Conservation (phyloP, 2,888 invertebrate species). For the Polyommatus icarus region DNA sequence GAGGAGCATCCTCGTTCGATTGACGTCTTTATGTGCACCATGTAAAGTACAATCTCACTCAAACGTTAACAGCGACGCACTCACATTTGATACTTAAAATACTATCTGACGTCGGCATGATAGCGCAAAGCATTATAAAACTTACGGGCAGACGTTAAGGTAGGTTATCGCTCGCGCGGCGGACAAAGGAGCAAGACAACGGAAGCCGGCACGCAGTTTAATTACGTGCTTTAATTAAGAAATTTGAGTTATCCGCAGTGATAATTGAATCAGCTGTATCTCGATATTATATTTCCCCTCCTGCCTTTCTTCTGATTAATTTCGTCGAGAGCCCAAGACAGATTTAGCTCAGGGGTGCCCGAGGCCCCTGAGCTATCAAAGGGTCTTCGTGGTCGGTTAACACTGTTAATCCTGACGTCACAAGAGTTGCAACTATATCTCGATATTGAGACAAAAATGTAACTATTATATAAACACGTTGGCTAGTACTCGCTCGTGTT, state of each 20-base stretch:
- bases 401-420: no score
- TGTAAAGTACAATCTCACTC: not conserved
- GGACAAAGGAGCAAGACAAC: conserved; percentile 41
- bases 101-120: conserved; percentile 14
- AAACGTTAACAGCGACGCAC: not conserved
- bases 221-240: conserved; percentile 73
- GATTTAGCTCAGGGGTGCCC: no score
- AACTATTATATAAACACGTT: no score
- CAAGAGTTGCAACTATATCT: no score
- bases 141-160: not conserved
- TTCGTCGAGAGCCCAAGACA: no score
- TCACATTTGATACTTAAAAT: conserved; percentile 15
- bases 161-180: conserved; percentile 11
- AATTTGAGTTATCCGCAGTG: conserved; percentile 59
- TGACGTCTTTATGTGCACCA: not conserved
- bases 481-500: no score
- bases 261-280: conserved; percentile 69
- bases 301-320: no score
- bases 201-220: conserved; percentile 51
- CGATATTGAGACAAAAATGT: no score
- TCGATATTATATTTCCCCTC: not conserved
- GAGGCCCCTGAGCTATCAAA: no score
- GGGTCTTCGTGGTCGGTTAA: no score
- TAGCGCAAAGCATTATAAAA: not conserved
- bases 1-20: not conserved